Base-by-base conservation (phyloP, 2,797 vertebrate species). In the Molossus molossus region DNA sequence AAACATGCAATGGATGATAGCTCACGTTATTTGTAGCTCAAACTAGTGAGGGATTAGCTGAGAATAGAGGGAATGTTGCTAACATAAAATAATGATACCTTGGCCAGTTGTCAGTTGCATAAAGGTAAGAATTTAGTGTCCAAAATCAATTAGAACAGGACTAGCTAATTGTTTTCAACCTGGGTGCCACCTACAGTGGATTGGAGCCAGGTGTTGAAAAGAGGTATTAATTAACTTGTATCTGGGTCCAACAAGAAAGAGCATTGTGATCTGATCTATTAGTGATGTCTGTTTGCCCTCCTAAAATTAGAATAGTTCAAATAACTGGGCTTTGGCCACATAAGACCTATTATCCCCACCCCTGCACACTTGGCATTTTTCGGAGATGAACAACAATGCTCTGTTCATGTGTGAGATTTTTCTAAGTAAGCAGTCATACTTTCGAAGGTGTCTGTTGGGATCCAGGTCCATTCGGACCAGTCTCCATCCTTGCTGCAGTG, bases 11-110 rank as follows among this genome's bases (percentile, higher is more conserved):
- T 83, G 33, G 33, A 8, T 53, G 45, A 57, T 20, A 62, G 29
- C 72, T 92, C 17, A 45, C 27, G 14, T 40, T 86, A 73, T 85
- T 81, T 48, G n/a, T 33, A 73, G 76, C 81, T 91, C 79, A 57
- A 40, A 58, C 93, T 77, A 82, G 37, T 60, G 25, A 94, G 27
- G 40, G 50, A 80, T 87, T 72, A n/a, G 45, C 84, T 67, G 82
- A 92, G 57, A 90, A 58, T 17, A 77, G 18, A 91, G 53, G 93
- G 27, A 79, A n/a, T 70, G 77, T 87, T 89, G n/a, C 92, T 87
- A 64, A 95, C 79, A 48, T 89, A 65, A 96, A 87, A n/a, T 75
- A 55, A 55, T 58, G 58, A 50, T 55, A 37, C 29, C 17, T 76
- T 58, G 55, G 87, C 33, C 72, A 64, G n/a, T 64, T 87, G 48